Evolutionary conservation across 2,888 invertebrate species (phyloP), one percentile per base, ranked within the genome.

Genomic region (Drosophila gaucha): DNA sequence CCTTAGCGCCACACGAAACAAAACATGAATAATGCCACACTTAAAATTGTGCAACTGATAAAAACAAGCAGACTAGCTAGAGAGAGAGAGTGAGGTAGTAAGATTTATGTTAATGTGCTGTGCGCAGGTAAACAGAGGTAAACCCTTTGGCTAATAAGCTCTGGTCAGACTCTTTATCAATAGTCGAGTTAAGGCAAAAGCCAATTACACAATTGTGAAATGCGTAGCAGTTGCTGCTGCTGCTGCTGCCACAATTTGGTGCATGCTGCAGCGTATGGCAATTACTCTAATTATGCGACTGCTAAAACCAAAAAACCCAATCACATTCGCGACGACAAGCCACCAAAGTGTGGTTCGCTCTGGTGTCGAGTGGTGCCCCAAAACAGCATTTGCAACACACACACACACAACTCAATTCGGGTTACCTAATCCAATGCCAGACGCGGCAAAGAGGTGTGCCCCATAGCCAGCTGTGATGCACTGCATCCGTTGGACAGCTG

Each of bases 231-330:
- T 39, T 54, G 62, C 51, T 35, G 16, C 20, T 43, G 16, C 22
- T 39, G 56, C 67, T 64, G 69, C 74, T 77, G 80, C 86, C 83
- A 69, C 86, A 80, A 80, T 67, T 73, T 83, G 68, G 66, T 70
- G 72, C 73, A 79, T 54, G 67, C 78, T 46, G 43, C 59, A 77
- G 78, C 82, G 74, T 67, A 74, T 78, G 82, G 80, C 82, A 82
- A 82, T 82, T 82, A 86, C 83, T 83, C 86, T 80, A 82, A 82
- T 82, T 83, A 82, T 86, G 83, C 86, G 80, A 82, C 73, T 80
- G 75, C 65, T 64, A 69, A 77, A 74, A 73, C 60, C 80, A 66
- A 80, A 64, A 62, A 63, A 49, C 35, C 50, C 51, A 63, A 51
- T 62, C 52, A 63, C 63, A 76, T 58, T 47, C 64, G 75, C 75